Evolutionary conservation across 2,113 vertebrate species (phyloP), one percentile per base, ranked within the genome.

Genomic region (Chionodraco myersi): DNA sequence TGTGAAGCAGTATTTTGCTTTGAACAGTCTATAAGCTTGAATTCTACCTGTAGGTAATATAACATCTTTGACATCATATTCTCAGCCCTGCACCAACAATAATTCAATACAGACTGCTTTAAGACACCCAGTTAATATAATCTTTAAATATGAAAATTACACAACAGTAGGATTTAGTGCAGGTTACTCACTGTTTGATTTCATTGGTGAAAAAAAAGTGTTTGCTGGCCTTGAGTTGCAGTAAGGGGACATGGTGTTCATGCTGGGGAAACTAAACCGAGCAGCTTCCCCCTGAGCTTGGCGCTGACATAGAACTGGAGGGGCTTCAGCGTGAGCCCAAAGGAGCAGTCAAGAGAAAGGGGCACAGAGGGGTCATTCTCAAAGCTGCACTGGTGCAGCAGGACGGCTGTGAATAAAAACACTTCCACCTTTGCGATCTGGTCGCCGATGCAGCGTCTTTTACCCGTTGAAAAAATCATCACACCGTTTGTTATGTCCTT

Each of bases 401-500:
- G 69, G 82, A 95, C 87, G 16, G 96, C 94, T 0, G 92, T 88
- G 88, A 96, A 96, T 71, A 97, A 82, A 89, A 96, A 97, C 54
- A 95, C 82, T 84, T 97, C 93, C 3, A 95, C 92, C 73, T 96
- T 96, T 65, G 96, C 92, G 3, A 97, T 92, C 86, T 96, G 96
- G 21, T 95, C 89, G 0, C 96, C 96, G 9, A 97, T 96, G 76
- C 96, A 97, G 34, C 96, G 92, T 58, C 96, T 91, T 68, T 95
- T 96, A 9, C 96, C 96, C 0, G 92, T 77, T 0, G 96, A 97
- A 80, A 97, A 97, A 70, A 97, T 95, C 96, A 97, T 94, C 45
- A 97, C 95, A 0, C 84, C 89, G 88, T 70, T 80, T 18, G 92
- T 85, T 6, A 83, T 87, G 80, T 96, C 95, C 5, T 86, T 95